Percentiles rank a stretch among this genome's conserved stretches.
Evolutionary conservation across 2,888 invertebrate species (phyloP).

Genomic region (Eupithecia vulgata): DNA sequence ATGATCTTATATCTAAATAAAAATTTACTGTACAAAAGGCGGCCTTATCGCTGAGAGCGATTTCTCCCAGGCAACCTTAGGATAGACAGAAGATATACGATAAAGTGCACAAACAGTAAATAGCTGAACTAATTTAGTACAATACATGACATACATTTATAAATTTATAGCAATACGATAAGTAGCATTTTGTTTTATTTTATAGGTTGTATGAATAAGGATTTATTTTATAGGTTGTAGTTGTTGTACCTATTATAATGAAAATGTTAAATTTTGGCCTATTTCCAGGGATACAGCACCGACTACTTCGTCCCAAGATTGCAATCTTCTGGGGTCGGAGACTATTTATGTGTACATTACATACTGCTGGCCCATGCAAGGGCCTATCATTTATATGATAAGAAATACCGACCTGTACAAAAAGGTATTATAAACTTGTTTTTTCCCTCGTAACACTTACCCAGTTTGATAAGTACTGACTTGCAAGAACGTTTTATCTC

Average conservation of each 20-base stretch:
- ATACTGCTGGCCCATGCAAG: constrained; percentile 86
- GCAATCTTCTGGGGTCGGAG: constrained; percentile 75
- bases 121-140: too few species aligned
- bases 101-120: too few species aligned
- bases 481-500: not conserved
- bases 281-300: constrained; percentile 76
- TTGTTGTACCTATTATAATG: not conserved
- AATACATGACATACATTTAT: too few species aligned
- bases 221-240: too few species aligned
- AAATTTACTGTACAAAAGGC: too few species aligned
- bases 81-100: too few species aligned
- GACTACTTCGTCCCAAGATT: constrained; percentile 82
- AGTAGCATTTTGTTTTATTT: too few species aligned
- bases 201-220: too few species aligned
- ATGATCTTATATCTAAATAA: too few species aligned
- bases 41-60: too few species aligned
- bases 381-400: constrained; percentile 85
- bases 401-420: constrained; percentile 79
- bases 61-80: too few species aligned
- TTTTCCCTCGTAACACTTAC: constrained; percentile 1
- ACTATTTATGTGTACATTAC: constrained; percentile 86
- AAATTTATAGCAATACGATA: too few species aligned
- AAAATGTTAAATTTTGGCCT: constrained; percentile 25
- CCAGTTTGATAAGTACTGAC: not conserved
- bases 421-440: constrained; percentile 66